Evolutionary conservation across 2,797 vertebrate genomes (phyloP).

Genomic region (Sebastes umbrosus): DNA sequence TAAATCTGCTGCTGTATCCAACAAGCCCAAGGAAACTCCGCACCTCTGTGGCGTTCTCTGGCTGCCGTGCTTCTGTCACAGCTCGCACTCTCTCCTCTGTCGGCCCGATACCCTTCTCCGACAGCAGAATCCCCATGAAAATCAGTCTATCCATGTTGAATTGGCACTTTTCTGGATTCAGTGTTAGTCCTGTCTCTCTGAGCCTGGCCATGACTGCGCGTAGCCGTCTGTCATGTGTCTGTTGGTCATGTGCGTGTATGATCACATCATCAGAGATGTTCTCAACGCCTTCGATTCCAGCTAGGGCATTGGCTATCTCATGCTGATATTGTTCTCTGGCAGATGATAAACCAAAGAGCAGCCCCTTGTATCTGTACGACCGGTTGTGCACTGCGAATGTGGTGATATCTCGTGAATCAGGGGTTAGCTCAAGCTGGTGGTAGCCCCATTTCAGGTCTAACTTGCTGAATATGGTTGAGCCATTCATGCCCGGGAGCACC

Average conservation of each 20-base stretch:
- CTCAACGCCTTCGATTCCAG: background rate
- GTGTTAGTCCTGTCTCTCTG: background rate
- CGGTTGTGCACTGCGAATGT: background rate
- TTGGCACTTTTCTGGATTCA: background rate
- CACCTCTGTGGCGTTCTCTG: background rate
- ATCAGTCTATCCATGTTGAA: background rate
- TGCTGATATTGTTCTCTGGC: background rate
- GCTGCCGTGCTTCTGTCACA: background rate
- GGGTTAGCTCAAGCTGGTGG: background rate
- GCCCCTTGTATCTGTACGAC: background rate
- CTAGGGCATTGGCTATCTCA: background rate
- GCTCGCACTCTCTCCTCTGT: background rate
- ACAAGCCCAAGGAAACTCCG: background rate
- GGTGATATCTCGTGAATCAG: background rate
- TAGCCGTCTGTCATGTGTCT: background rate
- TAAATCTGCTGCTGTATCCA: background rate
- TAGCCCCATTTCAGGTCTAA: background rate
- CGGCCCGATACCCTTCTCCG: background rate
- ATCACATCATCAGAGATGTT: background rate
- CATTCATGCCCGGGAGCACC: background rate
- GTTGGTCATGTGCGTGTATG: background rate
- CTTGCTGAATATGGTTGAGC: background rate
- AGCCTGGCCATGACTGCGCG: background rate
- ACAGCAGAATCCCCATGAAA: background rate
- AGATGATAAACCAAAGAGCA: background rate